These are phyloP conservation scores for Bombus sylvicola DNA, from an alignment of 1,140 invertebrate genomes.

Conservation along the genomic window DNA sequence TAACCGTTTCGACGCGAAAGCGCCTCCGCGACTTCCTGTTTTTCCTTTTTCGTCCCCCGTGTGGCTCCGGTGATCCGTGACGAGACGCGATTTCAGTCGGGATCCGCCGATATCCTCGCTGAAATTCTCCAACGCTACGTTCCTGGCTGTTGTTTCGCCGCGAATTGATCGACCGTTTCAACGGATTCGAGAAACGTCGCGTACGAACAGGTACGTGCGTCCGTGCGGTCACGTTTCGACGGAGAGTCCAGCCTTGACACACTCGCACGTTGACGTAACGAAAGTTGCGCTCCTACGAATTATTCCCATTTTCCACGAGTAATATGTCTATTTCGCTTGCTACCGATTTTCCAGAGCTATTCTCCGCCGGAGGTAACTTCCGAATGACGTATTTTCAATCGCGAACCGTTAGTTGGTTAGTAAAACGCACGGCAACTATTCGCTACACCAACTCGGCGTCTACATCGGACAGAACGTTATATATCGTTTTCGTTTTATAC, in stretches of 20 bases:
- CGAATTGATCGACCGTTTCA: neutral
- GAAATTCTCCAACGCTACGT: neutral
- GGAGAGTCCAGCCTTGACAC: conserved; percentile 54
- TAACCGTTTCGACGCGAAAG: conserved; percentile 45
- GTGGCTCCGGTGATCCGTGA: conserved; percentile 25
- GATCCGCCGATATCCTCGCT: conserved; percentile 21
- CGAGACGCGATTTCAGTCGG: conserved; percentile 30
- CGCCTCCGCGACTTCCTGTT: conserved; percentile 32
- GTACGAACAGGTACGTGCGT: neutral
- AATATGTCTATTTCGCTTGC: neutral
- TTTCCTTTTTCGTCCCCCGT: conserved; percentile 25
- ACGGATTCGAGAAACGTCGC: neutral
- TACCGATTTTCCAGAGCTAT: no score
- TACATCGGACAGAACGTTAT: neutral
- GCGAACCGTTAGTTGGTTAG: no score
- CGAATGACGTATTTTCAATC: neutral
- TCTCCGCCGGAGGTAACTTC: neutral
- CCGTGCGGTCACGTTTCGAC: conserved; percentile 33
- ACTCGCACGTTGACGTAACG: conserved; percentile 34
- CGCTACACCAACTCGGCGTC: neutral
- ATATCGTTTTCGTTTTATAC: neutral
- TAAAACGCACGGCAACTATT: no score
- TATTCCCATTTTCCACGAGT: neutral
- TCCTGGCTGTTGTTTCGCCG: neutral
- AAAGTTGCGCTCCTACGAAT: conserved; percentile 25